phyloP scores from a whole-genome alignment of 2,888 invertebrate genomes.

The Morinoia aosen region DNA sequence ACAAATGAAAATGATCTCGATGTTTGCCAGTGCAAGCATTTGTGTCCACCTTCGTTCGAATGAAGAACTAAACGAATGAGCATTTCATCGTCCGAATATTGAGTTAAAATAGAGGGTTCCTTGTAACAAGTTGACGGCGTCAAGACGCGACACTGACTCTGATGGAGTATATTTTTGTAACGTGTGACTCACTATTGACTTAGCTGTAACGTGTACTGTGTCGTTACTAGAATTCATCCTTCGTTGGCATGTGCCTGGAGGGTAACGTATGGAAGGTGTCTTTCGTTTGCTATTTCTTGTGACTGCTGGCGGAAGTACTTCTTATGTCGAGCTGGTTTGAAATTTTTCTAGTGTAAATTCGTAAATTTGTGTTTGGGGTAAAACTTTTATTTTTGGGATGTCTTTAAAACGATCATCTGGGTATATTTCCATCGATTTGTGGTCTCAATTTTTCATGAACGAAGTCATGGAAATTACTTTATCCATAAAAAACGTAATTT shows the following conservation, averaged over 20 bases:
- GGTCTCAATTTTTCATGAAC: neutral
- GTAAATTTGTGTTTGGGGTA: neutral
- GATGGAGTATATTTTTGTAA: conserved; percentile 13
- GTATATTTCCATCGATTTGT: neutral
- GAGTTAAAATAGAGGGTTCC: neutral
- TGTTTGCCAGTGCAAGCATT: too few relatives aligned
- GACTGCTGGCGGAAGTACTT: neutral
- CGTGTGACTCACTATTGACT: neutral
- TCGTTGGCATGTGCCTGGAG: neutral
- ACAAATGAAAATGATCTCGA: too few relatives aligned
- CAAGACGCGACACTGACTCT: neutral
- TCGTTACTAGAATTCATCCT: neutral
- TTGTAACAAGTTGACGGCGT: neutral
- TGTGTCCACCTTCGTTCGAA: neutral
- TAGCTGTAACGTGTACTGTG: neutral
- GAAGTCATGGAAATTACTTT: neutral
- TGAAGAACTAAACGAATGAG: neutral
- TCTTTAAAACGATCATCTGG: neutral
- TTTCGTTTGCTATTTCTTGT: neutral
- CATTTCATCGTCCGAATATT: neutral
- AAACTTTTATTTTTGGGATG: neutral
- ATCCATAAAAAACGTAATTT: neutral
- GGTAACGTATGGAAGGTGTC: neutral
- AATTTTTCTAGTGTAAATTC: neutral
- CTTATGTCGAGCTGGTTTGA: neutral